These are phyloP conservation scores for Polylopha cassiicola DNA, from an alignment of 2,888 invertebrate genomes.

Conservation along the genomic window DNA sequence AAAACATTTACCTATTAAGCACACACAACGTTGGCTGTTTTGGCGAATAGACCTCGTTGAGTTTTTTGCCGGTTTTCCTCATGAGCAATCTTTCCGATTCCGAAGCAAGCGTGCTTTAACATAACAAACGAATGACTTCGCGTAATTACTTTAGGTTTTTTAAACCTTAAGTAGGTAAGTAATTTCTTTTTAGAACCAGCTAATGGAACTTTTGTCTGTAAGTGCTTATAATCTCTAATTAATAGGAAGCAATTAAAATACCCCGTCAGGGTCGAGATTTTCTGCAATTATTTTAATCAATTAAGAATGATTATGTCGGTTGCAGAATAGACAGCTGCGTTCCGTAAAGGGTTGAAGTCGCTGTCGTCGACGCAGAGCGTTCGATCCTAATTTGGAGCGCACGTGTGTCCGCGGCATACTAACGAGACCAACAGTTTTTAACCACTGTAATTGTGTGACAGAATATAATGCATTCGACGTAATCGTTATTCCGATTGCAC, in stretches of 20 bases:
- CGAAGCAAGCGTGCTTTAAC: too few species aligned
- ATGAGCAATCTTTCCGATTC: too few species aligned
- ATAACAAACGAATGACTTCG: too few species aligned
- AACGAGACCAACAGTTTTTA: slow-evolving; percentile 29
- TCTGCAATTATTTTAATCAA: slow-evolving; percentile 9
- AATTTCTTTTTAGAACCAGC: too few species aligned
- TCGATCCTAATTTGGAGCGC: slow-evolving; percentile 43
- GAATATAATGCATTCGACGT: slow-evolving; percentile 8
- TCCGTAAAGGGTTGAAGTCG: slow-evolving; percentile 6
- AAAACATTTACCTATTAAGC: too few species aligned
- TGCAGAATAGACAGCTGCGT: slow-evolving; percentile 16
- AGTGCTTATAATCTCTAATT: slow-evolving; percentile 2
- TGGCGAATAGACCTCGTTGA: too few species aligned
- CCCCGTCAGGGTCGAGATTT: slow-evolving; percentile 1
- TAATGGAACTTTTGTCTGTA: too few species aligned
- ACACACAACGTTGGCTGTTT: too few species aligned
- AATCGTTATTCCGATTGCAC: slow-evolving; percentile 18
- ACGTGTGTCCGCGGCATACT: slow-evolving; percentile 39
- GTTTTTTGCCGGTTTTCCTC: too few species aligned
- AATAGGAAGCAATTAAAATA: slow-evolving; percentile 12
- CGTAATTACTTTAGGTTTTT: too few species aligned
- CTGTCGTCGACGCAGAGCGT: slow-evolving; percentile 4
- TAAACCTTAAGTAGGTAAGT: too few species aligned
- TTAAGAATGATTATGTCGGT: slow-evolving; percentile 14
- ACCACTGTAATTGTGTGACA: slow-evolving; percentile 1